These are phyloP conservation scores for Orthonychiurus folsomi DNA, from an alignment of 2,888 invertebrate genomes.

Conservation along the genomic window DNA sequence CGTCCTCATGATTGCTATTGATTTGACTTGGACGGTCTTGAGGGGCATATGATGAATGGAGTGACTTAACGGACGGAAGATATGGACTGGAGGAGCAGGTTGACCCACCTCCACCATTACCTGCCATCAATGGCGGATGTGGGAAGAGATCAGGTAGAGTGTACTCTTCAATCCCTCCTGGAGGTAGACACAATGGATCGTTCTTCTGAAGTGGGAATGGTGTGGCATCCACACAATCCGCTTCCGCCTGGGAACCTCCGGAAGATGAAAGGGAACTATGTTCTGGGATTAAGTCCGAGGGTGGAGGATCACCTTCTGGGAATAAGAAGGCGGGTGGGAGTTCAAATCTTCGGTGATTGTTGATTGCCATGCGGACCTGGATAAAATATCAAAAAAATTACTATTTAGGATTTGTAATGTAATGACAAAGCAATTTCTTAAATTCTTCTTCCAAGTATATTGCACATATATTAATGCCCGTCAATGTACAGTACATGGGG, in stretches of 20 bases:
- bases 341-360: conserved; percentile 60
- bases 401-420: not conserved
- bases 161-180: conserved; percentile 32
- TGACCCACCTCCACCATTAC: no score
- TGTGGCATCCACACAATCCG: conserved; percentile 31
- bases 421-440: no score
- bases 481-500: no score
- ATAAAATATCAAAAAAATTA: conserved; percentile 1
- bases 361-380: conserved; percentile 59
- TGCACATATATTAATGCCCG: no score
- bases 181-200: not conserved
- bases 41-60: not conserved
- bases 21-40: conserved; percentile 5
- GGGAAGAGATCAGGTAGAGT: conserved; percentile 38
- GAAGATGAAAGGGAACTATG: conserved; percentile 18
- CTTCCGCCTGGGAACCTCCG: conserved; percentile 2
- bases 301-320: conserved; percentile 61
- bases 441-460: no score
- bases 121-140: conserved; percentile 19
- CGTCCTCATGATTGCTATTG: conserved; percentile 25
- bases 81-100: not conserved
- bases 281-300: conserved; percentile 50
- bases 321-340: conserved; percentile 75
- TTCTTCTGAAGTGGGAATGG: conserved; percentile 18
- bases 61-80: not conserved